phyloP scores from a whole-genome alignment of 2,113 vertebrate species.

The Calyptommatus sinebrachiatus region DNA sequence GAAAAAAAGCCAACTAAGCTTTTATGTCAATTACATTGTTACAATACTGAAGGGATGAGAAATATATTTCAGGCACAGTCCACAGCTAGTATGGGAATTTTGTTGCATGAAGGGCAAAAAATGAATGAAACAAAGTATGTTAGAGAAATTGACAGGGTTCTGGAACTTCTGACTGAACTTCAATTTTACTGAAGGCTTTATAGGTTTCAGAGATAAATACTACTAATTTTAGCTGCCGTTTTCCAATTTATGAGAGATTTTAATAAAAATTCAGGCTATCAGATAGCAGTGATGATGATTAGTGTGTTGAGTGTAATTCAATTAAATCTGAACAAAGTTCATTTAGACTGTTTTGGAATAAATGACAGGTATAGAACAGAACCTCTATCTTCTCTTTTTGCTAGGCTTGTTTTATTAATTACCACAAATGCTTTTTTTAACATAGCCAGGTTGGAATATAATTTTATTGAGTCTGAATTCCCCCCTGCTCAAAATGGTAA shows the following conservation, averaged over 20 bases:
- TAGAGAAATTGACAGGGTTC: not conserved
- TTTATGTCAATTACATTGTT: not conserved
- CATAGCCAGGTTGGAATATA: not conserved
- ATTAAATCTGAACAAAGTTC: not conserved
- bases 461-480: not conserved
- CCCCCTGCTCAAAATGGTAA: not conserved
- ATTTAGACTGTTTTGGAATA: not conserved
- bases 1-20: not conserved
- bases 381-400: not conserved
- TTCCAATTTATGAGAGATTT: not conserved
- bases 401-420: slow-evolving; percentile 13
- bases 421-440: not conserved
- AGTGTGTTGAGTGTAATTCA: not conserved
- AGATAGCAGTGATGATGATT: slow-evolving; percentile 11
- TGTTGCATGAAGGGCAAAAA: not conserved
- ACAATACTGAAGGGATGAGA: slow-evolving; percentile 5
- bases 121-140: not conserved
- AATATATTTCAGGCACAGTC: not conserved
- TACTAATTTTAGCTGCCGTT: not conserved
- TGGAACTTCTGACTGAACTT: not conserved
- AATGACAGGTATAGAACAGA: not conserved
- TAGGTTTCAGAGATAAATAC: not conserved
- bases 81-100: not conserved
- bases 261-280: not conserved
- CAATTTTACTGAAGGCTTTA: not conserved